Evolutionary conservation across 2,113 vertebrate species (phyloP).

Genomic region (Trochalopteron elliotii): DNA sequence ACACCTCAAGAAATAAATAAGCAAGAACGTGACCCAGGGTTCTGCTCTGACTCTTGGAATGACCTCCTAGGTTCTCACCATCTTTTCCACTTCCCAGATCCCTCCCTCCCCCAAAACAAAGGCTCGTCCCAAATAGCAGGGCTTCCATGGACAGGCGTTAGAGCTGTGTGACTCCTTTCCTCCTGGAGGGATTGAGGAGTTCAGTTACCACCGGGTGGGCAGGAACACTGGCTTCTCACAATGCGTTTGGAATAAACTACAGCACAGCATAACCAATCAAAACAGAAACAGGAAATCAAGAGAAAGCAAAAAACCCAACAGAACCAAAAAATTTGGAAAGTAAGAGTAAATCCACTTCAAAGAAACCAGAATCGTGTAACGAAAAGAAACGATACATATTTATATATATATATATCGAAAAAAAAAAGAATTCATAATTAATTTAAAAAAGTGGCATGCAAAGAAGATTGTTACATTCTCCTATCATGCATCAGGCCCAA

Average conservation of each 20-base stretch:
- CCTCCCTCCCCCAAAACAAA: slow-evolving; percentile 8
- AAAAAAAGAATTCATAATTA: slow-evolving; percentile 27
- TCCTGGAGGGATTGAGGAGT: slow-evolving; percentile 42
- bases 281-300: slow-evolving; percentile 68
- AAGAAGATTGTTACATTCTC: slow-evolving; percentile 91
- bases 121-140: slow-evolving; percentile 30
- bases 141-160: slow-evolving; percentile 65
- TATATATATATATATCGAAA: slow-evolving; percentile 9
- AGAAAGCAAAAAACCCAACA: slow-evolving; percentile 71
- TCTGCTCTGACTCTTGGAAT: neutral
- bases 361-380: neutral
- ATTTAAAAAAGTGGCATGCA: slow-evolving; percentile 87
- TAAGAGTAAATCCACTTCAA: slow-evolving; percentile 41
- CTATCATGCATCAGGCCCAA: slow-evolving; percentile 93
- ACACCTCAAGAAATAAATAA: neutral
- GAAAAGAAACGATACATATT: neutral
- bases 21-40: neutral
- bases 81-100: slow-evolving; percentile 50
- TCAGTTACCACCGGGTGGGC: slow-evolving; percentile 64
- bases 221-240: slow-evolving; percentile 85
- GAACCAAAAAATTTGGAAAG: slow-evolving; percentile 36
- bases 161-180: slow-evolving; percentile 73
- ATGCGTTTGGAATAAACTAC: slow-evolving; percentile 74
- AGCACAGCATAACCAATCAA: slow-evolving; percentile 73
- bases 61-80: neutral